Base-by-base conservation (phyloP, 2,113 vertebrate species). In the Apaloderma vittatum region DNA sequence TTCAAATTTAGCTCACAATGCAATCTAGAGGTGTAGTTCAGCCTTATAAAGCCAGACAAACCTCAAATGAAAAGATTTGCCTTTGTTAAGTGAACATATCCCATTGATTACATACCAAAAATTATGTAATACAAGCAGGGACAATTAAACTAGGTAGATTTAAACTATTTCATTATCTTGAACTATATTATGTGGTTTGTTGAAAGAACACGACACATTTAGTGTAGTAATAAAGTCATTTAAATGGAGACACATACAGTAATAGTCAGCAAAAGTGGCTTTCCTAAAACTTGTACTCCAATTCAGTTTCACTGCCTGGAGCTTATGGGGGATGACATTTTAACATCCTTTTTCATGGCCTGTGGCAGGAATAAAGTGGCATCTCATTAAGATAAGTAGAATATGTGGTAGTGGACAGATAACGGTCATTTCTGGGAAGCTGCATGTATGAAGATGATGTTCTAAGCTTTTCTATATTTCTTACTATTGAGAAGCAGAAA, bases 301-400 rank as follows among this genome's bases (percentile, higher is more conserved):
- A 76, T 95, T 81, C 72, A 26, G 29, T 92, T 94, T 91, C 79
- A 63, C 13, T 63, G 68, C 59, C 48, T 83, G 65, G 26, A 84
- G 52, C 43, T 92, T 91, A 94, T 92, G 90, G 91, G 24, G 52
- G 57, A 81, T 91, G 68, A 67, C 45, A 81, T 92, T 95, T 89
- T 48, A 86, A 34, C 32, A 74, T 48, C 29, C 19, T 92, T 82
- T 88, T 86, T 88, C 75, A 63, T 63, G 46, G 72, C 24, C 55
- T 94, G 92, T 92, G 71, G 82, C 76, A 89, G 46, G 63, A 86
- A 55, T 55, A 57, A 94, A 55, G 75, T 65, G 45, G 12, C 23
- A 62, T 72, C 71, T 94, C 59, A 86, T 94, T 95, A 86, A 70
- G 71, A 62, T 83, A 88, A 91, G 37, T 46, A 62, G 43, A 84